Conservation (phyloP, 2,797 vertebrate species). For the Brachymystax lenok region DNA sequence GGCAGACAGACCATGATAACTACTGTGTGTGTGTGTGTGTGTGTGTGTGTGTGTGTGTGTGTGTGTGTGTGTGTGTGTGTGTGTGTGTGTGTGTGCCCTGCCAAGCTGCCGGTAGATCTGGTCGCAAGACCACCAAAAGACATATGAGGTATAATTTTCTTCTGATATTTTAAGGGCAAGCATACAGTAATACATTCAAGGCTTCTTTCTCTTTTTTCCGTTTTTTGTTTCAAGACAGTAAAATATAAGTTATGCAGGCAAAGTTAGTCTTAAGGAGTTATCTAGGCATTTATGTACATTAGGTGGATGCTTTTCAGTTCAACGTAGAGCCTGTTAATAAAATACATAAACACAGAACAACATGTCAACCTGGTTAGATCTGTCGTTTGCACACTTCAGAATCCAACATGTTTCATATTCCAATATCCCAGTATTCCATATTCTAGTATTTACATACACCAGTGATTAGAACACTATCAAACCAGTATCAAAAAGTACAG, state of each 20-base stretch:
- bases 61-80: background rate
- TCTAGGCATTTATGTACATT: constrained; percentile 68
- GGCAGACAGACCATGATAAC: background rate
- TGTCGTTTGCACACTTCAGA: constrained; percentile 30
- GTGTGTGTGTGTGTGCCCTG: background rate
- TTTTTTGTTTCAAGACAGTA: constrained; percentile 77
- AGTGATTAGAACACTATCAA: constrained; percentile 46
- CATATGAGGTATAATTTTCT: constrained; percentile 4
- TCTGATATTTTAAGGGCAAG: constrained; percentile 62
- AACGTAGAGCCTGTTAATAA: constrained; percentile 44
- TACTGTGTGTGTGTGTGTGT: background rate
- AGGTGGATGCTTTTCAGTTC: constrained; percentile 54
- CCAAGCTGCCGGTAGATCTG: background rate
- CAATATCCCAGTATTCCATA: constrained; percentile 37
- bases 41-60: too few species aligned
- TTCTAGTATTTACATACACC: constrained; percentile 58
- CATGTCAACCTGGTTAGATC: constrained; percentile 21
- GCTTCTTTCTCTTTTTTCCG: constrained; percentile 57
- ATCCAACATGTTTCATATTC: constrained; percentile 30
- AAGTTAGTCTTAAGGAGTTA: constrained; percentile 70
- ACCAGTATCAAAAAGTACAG: constrained; percentile 52
- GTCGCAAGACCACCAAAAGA: background rate
- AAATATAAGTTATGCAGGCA: constrained; percentile 77
- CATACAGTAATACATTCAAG: constrained; percentile 70
- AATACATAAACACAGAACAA: constrained; percentile 52